A percentile compares a stretch with the other conserved stretches of the same genome.
These are phyloP conservation scores for Sander vitreus DNA, from an alignment of 2,113 vertebrate species.

Conservation along the genomic window DNA sequence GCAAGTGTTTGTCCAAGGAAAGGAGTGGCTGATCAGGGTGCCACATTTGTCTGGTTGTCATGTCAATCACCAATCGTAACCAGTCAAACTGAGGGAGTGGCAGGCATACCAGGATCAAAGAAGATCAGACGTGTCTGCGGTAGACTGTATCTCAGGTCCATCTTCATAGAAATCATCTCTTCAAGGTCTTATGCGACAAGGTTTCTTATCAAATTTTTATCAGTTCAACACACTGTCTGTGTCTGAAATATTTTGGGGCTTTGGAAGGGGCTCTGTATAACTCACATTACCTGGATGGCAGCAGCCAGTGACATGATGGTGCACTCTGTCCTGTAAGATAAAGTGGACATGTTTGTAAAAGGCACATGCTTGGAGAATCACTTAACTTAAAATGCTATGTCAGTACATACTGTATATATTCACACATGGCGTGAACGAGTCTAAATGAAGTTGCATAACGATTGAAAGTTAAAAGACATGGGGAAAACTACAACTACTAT, in stretches of 20 bases:
- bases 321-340: conserved; percentile 87
- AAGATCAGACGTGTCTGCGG: conserved; percentile 31
- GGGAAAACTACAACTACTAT: conserved; percentile 46
- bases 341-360: conserved; percentile 72
- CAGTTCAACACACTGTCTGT: conserved; percentile 26
- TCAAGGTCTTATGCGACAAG: not conserved
- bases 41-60: not conserved
- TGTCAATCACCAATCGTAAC: not conserved
- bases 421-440: conserved; percentile 17
- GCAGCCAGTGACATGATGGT: conserved; percentile 87
- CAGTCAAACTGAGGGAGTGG: conserved; percentile 18
- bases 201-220: conserved; percentile 14
- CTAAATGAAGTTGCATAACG: conserved; percentile 37
- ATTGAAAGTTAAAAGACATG: conserved; percentile 3
- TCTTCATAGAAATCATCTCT: conserved; percentile 44
- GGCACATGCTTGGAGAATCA: conserved; percentile 3
- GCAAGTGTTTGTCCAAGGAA: conserved; percentile 9
- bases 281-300: conserved; percentile 87
- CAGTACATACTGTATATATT: not conserved
- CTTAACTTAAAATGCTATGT: conserved; percentile 12
- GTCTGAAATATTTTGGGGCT: conserved; percentile 61
- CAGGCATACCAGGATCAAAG: conserved; percentile 23
- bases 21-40: conserved; percentile 25
- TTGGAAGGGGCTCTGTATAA: conserved; percentile 63
- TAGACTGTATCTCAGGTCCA: conserved; percentile 57